Percentiles rank a stretch among this genome's conserved stretches.
These are phyloP conservation scores for Tetanocera ferruginea DNA, from an alignment of 2,888 invertebrate genomes.

Conservation along the genomic window DNA sequence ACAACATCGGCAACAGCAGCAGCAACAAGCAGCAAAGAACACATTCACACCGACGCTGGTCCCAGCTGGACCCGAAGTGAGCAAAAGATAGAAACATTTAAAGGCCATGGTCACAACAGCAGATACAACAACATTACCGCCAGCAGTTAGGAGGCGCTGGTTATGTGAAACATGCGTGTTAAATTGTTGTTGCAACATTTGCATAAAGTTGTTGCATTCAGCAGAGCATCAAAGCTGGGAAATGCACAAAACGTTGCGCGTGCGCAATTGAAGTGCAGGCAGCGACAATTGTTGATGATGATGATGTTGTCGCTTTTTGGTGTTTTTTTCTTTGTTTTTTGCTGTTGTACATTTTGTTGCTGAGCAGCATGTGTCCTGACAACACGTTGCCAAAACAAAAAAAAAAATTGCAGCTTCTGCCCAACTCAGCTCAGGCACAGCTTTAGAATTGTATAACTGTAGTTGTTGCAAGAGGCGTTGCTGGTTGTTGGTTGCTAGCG, in stretches of 20 bases:
- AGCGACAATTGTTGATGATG: constrained; percentile 44
- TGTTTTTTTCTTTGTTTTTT: too few species aligned
- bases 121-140: background rate
- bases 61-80: background rate
- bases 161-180: constrained; percentile 44
- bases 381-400: constrained; percentile 42
- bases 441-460: background rate
- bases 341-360: background rate
- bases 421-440: background rate
- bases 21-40: background rate
- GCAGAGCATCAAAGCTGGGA: background rate
- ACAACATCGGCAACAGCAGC: constrained; percentile 2
- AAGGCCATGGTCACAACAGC: background rate
- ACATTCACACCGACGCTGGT: background rate
- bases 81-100: too few species aligned
- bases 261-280: constrained; percentile 23
- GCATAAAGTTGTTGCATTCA: constrained; percentile 46
- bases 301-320: constrained; percentile 28
- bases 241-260: background rate
- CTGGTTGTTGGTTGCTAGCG: background rate
- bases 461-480: background rate
- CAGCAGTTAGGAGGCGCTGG: constrained; percentile 10
- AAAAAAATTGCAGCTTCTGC: background rate
- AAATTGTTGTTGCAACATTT: constrained; percentile 49
- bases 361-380: constrained; percentile 33